phyloP scores from a whole-genome alignment of 2,888 invertebrate genomes.

The Cynaeus angustus region DNA sequence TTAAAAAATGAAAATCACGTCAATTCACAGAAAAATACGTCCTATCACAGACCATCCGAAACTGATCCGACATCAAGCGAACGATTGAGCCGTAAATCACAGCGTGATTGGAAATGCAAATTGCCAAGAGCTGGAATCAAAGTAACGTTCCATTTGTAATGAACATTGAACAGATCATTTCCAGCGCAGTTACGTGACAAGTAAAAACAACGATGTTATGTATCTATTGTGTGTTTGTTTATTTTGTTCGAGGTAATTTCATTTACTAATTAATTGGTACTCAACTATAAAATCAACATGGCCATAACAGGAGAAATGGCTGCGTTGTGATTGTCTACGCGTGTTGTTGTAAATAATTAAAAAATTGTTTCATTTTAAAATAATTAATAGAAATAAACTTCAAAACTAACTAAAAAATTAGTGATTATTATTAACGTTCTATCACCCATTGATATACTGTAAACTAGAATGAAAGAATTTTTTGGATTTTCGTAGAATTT shows the following conservation, averaged over 20 bases:
- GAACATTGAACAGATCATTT: constrained; percentile 34
- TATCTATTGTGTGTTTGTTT: neutral
- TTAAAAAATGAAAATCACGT: constrained; percentile 18
- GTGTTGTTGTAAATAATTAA: too few species aligned
- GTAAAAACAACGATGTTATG: constrained; percentile 1
- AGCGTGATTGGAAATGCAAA: constrained; percentile 37
- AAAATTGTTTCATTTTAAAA: too few species aligned
- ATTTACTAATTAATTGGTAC: neutral
- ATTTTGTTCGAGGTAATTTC: neutral
- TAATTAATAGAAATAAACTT: too few species aligned
- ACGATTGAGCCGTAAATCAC: constrained; percentile 38
- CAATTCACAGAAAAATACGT: constrained; percentile 23
- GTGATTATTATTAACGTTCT: too few species aligned
- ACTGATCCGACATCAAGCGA: constrained; percentile 24
- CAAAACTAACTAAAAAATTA: too few species aligned
- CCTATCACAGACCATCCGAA: constrained; percentile 17
- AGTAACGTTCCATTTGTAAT: constrained; percentile 28
- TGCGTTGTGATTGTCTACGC: too few species aligned
- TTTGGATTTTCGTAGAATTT: too few species aligned
- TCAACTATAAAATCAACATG: too few species aligned
- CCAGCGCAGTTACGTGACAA: constrained; percentile 28
- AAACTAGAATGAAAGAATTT: too few species aligned
- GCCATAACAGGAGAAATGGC: too few species aligned
- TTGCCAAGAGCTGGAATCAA: constrained; percentile 33
- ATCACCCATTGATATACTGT: too few species aligned